Base-by-base conservation (phyloP, 2,888 invertebrate species). In the Drosophila pegasa region DNA sequence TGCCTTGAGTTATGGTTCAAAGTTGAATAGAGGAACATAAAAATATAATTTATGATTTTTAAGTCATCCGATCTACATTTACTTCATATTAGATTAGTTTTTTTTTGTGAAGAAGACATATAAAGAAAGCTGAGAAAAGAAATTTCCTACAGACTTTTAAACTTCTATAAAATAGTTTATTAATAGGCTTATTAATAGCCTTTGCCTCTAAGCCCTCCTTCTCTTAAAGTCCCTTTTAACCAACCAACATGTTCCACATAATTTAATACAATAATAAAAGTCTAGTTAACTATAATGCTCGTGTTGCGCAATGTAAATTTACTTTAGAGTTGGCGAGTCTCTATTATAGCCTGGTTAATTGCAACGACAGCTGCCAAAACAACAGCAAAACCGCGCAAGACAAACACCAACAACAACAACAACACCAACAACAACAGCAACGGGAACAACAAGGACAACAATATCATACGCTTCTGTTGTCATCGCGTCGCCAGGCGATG, bases 361-460 rank as follows among this genome's bases (percentile, higher is more conserved):
- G 86, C 83, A 83, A 80, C 78, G 83, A 86, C 83, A 83, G 86
- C 83, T 86, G 86, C 69, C 83, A 83, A 83, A 83, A 83, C 86
- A 83, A 83, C 76, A 75, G 73, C 75, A 74, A 82, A 80, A 80
- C 68, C 59, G 75, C 60, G 80, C 72, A 78, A 75, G 65, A 78
- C 48, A 69, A 75, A 66, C 60, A 78, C 59, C 65, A 81, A 66
- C 65, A 76, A 66, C 60, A 77, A 52, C 63, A 71, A 35, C 59
- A 68, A 29, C 45, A 29, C 52, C 25, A 48, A 51, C 10, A 50
- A 47, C 56, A 57, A 71, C 50, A 75, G n/a, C n/a, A n/a, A n/a
- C n/a, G n/a, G n/a, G 14, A 50, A 47, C 56, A 57, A 71, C 50
- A 75, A 62, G 65, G 71, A 71, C 59, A 75, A 66, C 62, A 64